Evolutionary conservation across 2,797 vertebrate genomes (phyloP).

Genomic region (Coracias cyanogaster): DNA sequence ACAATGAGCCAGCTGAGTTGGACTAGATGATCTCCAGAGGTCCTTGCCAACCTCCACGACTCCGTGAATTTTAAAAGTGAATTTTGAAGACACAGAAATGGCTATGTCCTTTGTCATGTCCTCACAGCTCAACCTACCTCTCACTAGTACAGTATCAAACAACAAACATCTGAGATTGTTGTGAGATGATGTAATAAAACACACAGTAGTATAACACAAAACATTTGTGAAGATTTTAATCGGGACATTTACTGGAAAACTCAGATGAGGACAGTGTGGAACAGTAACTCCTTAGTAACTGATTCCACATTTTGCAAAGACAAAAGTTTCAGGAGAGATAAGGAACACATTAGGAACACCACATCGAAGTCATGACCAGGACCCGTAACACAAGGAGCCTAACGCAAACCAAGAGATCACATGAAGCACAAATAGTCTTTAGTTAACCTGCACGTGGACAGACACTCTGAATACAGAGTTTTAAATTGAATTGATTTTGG

Average conservation of each 20-base stretch:
- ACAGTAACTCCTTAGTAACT: neutral
- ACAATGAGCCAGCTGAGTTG: neutral
- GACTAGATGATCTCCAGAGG: neutral
- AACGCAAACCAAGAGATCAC: neutral
- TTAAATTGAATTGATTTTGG: neutral
- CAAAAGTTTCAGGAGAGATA: neutral
- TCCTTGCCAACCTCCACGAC: neutral
- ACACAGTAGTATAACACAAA: neutral
- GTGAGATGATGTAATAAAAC: neutral
- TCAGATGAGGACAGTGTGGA: neutral
- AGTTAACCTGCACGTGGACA: accelerated
- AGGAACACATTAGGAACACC: neutral
- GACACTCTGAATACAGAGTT: neutral
- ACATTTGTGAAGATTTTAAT: neutral
- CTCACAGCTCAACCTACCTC: neutral
- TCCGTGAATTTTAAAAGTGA: neutral
- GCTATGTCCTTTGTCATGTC: neutral
- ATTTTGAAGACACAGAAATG: neutral
- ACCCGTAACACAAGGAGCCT: neutral
- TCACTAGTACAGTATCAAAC: neutral
- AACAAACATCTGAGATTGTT: neutral
- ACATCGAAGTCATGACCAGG: neutral
- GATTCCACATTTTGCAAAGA: neutral
- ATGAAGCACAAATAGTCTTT: accelerated
- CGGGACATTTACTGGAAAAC: neutral